phyloP scores from a whole-genome alignment of 2,888 invertebrate species.

The Candidula unifasciata region DNA sequence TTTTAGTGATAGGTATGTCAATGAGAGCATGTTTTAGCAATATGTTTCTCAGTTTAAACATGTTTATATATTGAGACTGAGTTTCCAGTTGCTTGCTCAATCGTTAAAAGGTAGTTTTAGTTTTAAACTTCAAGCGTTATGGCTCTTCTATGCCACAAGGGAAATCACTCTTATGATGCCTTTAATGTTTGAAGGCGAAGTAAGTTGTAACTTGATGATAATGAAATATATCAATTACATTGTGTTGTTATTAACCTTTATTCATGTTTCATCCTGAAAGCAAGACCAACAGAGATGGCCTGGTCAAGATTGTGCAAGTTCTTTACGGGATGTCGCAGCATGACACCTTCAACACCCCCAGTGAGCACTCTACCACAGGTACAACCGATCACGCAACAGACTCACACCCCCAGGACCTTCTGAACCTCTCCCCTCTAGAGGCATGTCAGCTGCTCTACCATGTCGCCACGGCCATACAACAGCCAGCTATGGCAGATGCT shows the following conservation, averaged over 20 bases:
- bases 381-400: background rate
- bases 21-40: too few relatives aligned
- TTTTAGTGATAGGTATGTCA: too few relatives aligned
- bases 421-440: constrained; percentile 8
- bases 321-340: background rate
- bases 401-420: background rate
- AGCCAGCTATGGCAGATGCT: background rate
- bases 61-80: too few relatives aligned
- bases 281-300: background rate
- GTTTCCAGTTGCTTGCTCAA: too few relatives aligned
- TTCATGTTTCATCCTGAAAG: background rate
- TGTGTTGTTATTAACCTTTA: background rate
- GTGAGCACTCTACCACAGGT: background rate
- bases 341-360: background rate
- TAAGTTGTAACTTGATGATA: background rate
- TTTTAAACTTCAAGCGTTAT: too few relatives aligned
- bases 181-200: too few relatives aligned
- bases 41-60: too few relatives aligned
- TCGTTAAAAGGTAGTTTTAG: too few relatives aligned
- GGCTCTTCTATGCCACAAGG: too few relatives aligned
- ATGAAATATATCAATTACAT: background rate
- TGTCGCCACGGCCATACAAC: background rate
- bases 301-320: constrained; percentile 25
- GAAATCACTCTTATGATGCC: too few relatives aligned
- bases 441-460: constrained; percentile 25